Percentiles rank a stretch among this genome's conserved stretches.
Evolutionary conservation across 53 echinoderm and acorn worm species (phyloP).

Genomic region (Actinopyga echinites): DNA sequence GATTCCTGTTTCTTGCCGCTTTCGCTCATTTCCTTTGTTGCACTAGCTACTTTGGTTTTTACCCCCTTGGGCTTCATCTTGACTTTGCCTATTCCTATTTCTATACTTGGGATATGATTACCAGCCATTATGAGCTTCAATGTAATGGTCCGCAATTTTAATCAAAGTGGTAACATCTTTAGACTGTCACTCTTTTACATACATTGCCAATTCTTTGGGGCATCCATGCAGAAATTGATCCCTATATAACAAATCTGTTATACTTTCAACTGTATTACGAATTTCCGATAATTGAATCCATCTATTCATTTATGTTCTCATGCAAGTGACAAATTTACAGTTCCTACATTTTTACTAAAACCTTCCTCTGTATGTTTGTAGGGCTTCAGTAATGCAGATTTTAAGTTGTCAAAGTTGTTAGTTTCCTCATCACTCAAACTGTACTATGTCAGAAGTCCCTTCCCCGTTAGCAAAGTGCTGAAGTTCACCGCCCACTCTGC

Average conservation of each 20-base stretch:
- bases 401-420: not conserved
- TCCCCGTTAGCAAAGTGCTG: slow-evolving; percentile 18
- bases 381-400: not conserved
- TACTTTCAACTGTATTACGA: not conserved
- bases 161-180: slow-evolving; percentile 37
- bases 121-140: slow-evolving; percentile 52
- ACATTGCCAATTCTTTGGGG: slow-evolving; percentile 40
- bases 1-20: not conserved
- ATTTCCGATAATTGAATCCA: slow-evolving; percentile 54
- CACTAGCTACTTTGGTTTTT: not conserved
- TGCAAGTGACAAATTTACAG: slow-evolving; percentile 39
- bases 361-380: slow-evolving; percentile 46
- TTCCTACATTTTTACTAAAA: slow-evolving; percentile 57
- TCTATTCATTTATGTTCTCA: slow-evolving; percentile 36
- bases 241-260: slow-evolving; percentile 49
- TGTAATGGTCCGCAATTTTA: slow-evolving; percentile 48
- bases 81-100: not conserved
- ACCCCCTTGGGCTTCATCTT: not conserved
- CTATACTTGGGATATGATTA: not conserved
- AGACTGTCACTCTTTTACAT: slow-evolving; percentile 53
- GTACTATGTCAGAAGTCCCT: slow-evolving; percentile 4
- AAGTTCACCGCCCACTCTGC: not conserved
- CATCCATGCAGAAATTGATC: slow-evolving; percentile 55
- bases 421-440: not conserved
- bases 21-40: not conserved